Percentiles rank a stretch among this genome's conserved stretches.
Conservation (phyloP, 2,797 vertebrate species). For the Sebastes minor region DNA sequence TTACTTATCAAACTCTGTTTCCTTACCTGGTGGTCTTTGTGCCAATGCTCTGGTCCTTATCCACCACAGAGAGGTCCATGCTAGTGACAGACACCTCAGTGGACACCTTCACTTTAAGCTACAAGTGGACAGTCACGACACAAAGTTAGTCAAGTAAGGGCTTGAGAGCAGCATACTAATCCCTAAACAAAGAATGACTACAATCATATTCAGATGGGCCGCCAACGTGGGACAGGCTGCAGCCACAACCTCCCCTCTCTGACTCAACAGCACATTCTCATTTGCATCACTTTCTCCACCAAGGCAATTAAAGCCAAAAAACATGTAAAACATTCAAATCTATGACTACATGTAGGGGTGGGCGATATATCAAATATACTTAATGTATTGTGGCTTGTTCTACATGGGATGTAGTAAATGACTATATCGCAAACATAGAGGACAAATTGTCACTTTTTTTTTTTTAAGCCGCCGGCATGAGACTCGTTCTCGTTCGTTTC, state of each 20-base stretch:
- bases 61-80: slow-evolving; percentile 96
- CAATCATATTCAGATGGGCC: not conserved
- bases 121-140: slow-evolving; percentile 26
- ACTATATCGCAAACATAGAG: not conserved
- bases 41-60: slow-evolving; percentile 98
- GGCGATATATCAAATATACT: not conserved
- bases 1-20: not conserved
- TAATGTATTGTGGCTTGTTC: not conserved
- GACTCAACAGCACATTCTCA: not conserved
- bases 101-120: slow-evolving; percentile 98
- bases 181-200: not conserved
- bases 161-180: not conserved
- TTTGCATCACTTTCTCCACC: not conserved
- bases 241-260: too few species aligned
- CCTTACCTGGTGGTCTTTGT: slow-evolving; percentile 93
- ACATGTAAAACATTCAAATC: not conserved
- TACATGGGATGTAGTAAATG: not conserved
- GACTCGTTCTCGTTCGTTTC: not conserved
- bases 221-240: not conserved
- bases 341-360: not conserved
- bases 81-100: slow-evolving; percentile 95
- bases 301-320: not conserved
- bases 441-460: not conserved
- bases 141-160: not conserved
- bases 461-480: not conserved